Conservation (phyloP, 2,888 invertebrate genomes). For the Melieria picta region DNA sequence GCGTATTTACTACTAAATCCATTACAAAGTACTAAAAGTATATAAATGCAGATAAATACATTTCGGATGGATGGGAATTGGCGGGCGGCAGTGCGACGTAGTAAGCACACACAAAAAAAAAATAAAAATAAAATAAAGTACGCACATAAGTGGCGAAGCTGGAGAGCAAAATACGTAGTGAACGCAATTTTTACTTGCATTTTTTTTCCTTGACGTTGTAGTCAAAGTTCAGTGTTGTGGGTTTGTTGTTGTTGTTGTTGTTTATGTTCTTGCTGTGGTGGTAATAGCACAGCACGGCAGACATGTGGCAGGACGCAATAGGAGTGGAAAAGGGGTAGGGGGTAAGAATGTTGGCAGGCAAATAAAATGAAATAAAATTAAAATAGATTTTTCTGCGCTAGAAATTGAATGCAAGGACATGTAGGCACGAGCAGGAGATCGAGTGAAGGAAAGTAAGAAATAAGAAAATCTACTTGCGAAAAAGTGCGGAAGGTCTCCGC, state of each 20-base stretch:
- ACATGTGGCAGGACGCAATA: not conserved
- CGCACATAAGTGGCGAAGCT: too few relatives aligned
- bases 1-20: slow-evolving; percentile 34
- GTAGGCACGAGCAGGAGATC: not conserved
- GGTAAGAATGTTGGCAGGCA: slow-evolving; percentile 18
- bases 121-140: too few relatives aligned
- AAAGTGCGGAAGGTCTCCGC: not conserved
- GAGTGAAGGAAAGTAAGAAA: not conserved
- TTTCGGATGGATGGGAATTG: not conserved
- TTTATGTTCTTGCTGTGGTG: too few relatives aligned
- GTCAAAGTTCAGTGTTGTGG: not conserved
- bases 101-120: too few relatives aligned
- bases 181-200: too few relatives aligned
- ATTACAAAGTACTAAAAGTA: slow-evolving; percentile 34
- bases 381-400: slow-evolving; percentile 30
- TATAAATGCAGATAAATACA: slow-evolving; percentile 32
- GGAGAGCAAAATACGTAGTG: too few relatives aligned
- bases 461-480: not conserved
- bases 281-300: not conserved
- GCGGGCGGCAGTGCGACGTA: not conserved
- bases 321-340: not conserved
- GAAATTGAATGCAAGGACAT: slow-evolving; percentile 22
- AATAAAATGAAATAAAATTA: slow-evolving; percentile 33
- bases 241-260: not conserved
- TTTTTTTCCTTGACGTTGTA: too few relatives aligned